Evolutionary conservation across 2,113 vertebrate genomes (phyloP), one percentile per base, ranked within the genome.

Genomic region (Labrus mixtus): DNA sequence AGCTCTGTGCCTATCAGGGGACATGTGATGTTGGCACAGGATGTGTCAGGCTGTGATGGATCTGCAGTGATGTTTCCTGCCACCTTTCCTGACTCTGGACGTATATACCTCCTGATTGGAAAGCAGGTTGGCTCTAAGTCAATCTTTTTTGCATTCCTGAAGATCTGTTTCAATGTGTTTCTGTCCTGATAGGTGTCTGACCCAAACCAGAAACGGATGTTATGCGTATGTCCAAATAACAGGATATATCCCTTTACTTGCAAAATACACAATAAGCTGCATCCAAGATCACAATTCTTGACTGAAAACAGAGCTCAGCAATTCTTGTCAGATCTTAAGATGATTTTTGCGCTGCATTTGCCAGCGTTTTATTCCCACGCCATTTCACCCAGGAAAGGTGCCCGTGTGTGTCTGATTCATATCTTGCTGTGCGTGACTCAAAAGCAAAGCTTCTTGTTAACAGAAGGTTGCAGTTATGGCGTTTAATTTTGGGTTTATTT

Each of bases 331-430:
- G 70, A 81, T 64, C 39, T 61, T 29, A 22, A 58, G 22, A 23
- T 66, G 36, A 55, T 56, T 62, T 62, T 19, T 45, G 53, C 48
- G 25, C 39, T 43, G 22, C 46, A 75, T 58, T 72, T 81, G 23
- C 68, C 65, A 79, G 73, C 43, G 33, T 75, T 73, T 33, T 68
- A 50, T 76, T 68, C n/a, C 79, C 57, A 61, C n/a, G 22, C 10
- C 7, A 37, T 68, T 74, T 85, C 45, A 69, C 43, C 41, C 8
- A 58, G 36, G 54, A 69, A 64, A 68, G 1, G 51, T 25, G 22
- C 22, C n/a, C 72, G 53, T 6, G n/a, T 17, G 33, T 60, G 23
- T 50, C 37, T 23, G 50, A 58, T 76, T 68, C 20, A 68, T 46
- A 17, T 66, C 51, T 64, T 64, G 56, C 36, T 64, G 64, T 46